phyloP scores from a whole-genome alignment of 2,797 vertebrate species.

The Denticeps clupeoides region DNA sequence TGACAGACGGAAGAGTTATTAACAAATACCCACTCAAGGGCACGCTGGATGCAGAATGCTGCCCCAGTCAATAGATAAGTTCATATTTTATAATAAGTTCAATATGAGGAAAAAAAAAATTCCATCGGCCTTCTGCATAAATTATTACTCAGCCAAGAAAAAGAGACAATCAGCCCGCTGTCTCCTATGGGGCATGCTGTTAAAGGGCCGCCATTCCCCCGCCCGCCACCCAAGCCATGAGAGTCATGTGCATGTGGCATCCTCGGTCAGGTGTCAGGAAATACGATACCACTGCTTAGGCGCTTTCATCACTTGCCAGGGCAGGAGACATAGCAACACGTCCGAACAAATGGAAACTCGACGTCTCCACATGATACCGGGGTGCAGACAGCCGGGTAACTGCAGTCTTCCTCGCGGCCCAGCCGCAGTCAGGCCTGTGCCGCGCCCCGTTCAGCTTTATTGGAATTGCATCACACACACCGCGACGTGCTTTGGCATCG shows the following conservation, averaged over 20 bases:
- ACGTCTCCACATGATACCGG: constrained; percentile 17
- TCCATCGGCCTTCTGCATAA: no score
- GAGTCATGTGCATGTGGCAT: background rate
- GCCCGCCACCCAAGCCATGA: constrained; percentile 1
- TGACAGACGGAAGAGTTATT: no score
- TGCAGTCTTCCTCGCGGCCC: constrained; percentile 21
- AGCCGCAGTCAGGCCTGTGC: constrained; percentile 15
- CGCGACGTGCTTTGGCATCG: background rate
- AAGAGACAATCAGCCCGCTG: no score
- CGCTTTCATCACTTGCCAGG: constrained; percentile 23
- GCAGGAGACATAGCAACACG: constrained; percentile 31
- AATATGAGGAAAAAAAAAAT: no score
- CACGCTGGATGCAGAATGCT: no score
- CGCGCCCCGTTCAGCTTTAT: constrained; percentile 1
- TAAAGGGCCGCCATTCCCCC: constrained; percentile 11
- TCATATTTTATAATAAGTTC: no score
- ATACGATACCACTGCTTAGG: constrained; percentile 21
- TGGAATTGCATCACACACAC: background rate
- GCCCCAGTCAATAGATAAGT: no score
- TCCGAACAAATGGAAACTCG: constrained; percentile 26
- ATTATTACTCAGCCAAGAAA: no score
- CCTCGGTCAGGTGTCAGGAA: constrained; percentile 31
- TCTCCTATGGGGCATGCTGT: no score
- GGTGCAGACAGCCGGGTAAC: constrained; percentile 23
- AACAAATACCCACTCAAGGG: no score